A percentile compares a stretch with the other conserved stretches of the same genome.
Conservation (phyloP, 2,113 vertebrate species). For the Boleophthalmus pectinirostris region DNA sequence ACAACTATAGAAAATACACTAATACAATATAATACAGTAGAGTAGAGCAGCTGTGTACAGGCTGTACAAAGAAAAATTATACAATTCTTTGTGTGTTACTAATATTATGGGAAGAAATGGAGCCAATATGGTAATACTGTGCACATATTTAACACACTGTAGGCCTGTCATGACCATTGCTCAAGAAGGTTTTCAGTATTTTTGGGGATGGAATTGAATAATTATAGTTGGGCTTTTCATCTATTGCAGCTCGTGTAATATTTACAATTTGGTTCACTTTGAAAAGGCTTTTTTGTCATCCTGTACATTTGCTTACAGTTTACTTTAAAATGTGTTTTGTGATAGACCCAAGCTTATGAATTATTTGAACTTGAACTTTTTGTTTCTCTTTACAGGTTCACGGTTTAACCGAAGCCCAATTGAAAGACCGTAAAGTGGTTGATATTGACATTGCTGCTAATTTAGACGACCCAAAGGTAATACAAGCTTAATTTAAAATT, state of each 20-base stretch:
- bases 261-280: neutral
- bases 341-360: too few relatives aligned
- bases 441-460: conserved; percentile 91
- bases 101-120: too few relatives aligned
- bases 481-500: neutral
- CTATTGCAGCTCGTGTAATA: neutral
- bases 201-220: too few relatives aligned
- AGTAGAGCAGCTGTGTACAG: too few relatives aligned
- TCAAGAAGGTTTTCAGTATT: too few relatives aligned
- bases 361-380: neutral
- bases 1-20: too few relatives aligned
- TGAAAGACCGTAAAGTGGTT: conserved; percentile 82
- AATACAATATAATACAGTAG: too few relatives aligned
- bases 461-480: conserved; percentile 83
- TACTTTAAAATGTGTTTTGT: neutral
- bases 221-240: too few relatives aligned
- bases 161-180: neutral
- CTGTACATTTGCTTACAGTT: neutral
- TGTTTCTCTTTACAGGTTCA: conserved; percentile 81
- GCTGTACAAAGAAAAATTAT: too few relatives aligned
- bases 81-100: too few relatives aligned
- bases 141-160: too few relatives aligned
- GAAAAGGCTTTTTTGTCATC: neutral
- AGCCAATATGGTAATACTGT: too few relatives aligned
- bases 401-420: conserved; percentile 80